Base-by-base conservation (phyloP, 2,888 invertebrate genomes). In the Eilema caniola region DNA sequence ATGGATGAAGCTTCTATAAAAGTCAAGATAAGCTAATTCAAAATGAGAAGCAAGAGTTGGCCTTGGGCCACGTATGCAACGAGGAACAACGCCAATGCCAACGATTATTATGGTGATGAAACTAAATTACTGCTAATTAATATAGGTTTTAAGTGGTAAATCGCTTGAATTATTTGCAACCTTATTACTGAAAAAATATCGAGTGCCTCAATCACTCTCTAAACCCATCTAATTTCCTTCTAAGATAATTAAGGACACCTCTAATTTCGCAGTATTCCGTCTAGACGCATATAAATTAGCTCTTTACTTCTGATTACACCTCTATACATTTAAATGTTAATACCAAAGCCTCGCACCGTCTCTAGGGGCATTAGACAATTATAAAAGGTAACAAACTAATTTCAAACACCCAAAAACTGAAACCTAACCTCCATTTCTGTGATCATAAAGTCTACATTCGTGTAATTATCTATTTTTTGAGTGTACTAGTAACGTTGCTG, bases 291-390 rank as follows among this genome's bases (percentile, higher is more conserved):
- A 88, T 88, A 87, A 91, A 92, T 88, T 87, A 90, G 87, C 82
- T 88, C 87, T 90, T 90, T 90, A 90, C 88, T 86, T 85, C 83
- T 88, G 86, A 91, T 92, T 88, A 89, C 89, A 85, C 85, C 88
- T 87, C 88, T 90, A 91, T 87, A 88, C 92, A 90, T 92, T 92
- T 87, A 93, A 92, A 93, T 93, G 93, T 86, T 90, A 93, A 93
- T 92, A 80, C 80, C 86, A 89, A 87, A 86, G 87, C 89, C 86
- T 87, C 86, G 86, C 87, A 88, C 87, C 85, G 87, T 88, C 88
- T 82, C 80, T 63, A 77, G 84, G 90, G 89, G 89, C 85, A 90
- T 90, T 89, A 90, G 89, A 90, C 91, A 91, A 91, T 91, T 91
- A 91, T 89, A 80, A 78, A 80, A 80, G 78, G 77, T 82, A 72